phyloP scores from a whole-genome alignment of 1,140 invertebrate species.

The Charaxes varanes region DNA sequence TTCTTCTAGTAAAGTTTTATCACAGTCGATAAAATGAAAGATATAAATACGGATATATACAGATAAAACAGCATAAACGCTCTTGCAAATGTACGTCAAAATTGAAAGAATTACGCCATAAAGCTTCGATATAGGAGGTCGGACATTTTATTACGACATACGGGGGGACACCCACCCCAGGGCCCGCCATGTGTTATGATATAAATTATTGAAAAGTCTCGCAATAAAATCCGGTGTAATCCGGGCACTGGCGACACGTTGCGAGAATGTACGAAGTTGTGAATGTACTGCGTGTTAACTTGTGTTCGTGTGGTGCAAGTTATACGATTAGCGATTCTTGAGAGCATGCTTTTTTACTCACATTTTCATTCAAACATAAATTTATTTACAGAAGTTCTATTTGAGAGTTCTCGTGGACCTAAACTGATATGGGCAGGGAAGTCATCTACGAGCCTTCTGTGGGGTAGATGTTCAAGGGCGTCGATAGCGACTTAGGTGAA shows the following conservation, averaged over 20 bases:
- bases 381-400: too few relatives aligned
- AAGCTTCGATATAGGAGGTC: slow-evolving; percentile 9
- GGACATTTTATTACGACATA: slow-evolving; percentile 19
- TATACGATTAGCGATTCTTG: too few relatives aligned
- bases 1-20: neutral
- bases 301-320: slow-evolving; percentile 21
- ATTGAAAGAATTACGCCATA: slow-evolving; percentile 12
- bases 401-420: too few relatives aligned
- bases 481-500: too few relatives aligned
- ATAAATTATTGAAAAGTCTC: slow-evolving; percentile 65
- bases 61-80: too few relatives aligned
- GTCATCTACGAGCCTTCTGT: too few relatives aligned
- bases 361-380: too few relatives aligned
- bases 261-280: slow-evolving; percentile 53
- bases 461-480: too few relatives aligned
- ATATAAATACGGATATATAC: too few relatives aligned
- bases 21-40: too few relatives aligned
- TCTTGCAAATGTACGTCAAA: slow-evolving; percentile 8
- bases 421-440: too few relatives aligned
- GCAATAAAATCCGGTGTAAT: slow-evolving; percentile 51
- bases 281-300: slow-evolving; percentile 47
- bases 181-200: slow-evolving; percentile 41
- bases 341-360: too few relatives aligned
- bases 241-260: slow-evolving; percentile 43
- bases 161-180: slow-evolving; percentile 8